Evolutionary conservation across 2,888 invertebrate species (phyloP).

Genomic region (Cepaea hortensis): DNA sequence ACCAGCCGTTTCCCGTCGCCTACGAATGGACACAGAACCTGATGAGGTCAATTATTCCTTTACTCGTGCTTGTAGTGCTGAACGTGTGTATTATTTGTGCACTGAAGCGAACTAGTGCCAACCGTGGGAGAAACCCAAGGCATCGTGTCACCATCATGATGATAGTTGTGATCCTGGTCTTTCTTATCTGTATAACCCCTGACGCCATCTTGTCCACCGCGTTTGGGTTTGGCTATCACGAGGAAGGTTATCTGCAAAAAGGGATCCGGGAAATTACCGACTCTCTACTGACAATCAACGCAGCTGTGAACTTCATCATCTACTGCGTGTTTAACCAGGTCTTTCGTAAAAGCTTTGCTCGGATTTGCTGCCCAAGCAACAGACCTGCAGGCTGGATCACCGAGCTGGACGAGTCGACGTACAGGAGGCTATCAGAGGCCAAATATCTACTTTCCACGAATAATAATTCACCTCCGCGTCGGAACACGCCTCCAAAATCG

Average conservation of each 20-base stretch:
- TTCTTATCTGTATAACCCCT: conserved; percentile 74
- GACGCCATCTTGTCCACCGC: conserved; percentile 75
- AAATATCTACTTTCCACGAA: conserved; percentile 31
- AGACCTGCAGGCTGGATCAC: conserved; percentile 46
- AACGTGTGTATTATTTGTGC: conserved; percentile 72
- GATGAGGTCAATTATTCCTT: conserved; percentile 72
- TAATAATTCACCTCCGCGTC: conserved; percentile 42
- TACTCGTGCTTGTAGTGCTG: conserved; percentile 68
- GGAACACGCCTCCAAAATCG: conserved; percentile 2
- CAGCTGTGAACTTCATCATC: conserved; percentile 73
- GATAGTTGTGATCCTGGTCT: conserved; percentile 73
- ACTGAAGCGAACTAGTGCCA: conserved; percentile 63
- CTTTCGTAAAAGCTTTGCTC: conserved; percentile 67
- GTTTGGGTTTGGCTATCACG: conserved; percentile 73
- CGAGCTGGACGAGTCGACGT: conserved; percentile 59
- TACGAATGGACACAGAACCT: conserved; percentile 73
- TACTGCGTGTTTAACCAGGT: conserved; percentile 74
- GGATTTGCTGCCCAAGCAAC: conserved; percentile 56
- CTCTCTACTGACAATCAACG: conserved; percentile 71
- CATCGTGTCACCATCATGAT: conserved; percentile 67
- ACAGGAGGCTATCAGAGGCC: conserved; percentile 54
- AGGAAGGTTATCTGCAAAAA: conserved; percentile 68
- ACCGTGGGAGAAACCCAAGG: conserved; percentile 61
- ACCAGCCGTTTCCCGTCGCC: conserved; percentile 62
- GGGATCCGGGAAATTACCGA: conserved; percentile 75